Base-by-base conservation (phyloP, 2,113 vertebrate species). In the Centropus bengalensis region DNA sequence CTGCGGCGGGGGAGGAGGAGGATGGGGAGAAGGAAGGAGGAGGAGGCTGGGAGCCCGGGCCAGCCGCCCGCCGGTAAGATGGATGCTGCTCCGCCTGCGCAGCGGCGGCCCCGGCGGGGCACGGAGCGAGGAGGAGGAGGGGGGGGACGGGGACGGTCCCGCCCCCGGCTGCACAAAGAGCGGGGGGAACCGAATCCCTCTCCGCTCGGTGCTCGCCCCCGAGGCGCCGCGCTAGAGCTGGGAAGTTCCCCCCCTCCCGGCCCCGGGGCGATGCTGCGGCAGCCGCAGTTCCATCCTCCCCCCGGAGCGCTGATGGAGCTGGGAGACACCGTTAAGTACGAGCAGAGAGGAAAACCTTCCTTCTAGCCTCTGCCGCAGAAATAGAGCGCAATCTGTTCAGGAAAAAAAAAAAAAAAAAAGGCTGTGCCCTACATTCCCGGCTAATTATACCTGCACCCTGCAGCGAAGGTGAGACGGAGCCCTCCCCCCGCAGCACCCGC, bases 81-180 rank as follows among this genome's bases (percentile, higher is more conserved):
- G 97, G 96, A 97, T 95, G 97, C 97, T 96, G 97, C 98, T 98
- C 97, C 44, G 44, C 44, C 44, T 45, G 44, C 44, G 44, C 44
- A 45, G 44, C 44, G 44, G 44, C 44, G 44, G 44, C 44, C 44
- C 44, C 44, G 44, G 44, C 44, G 44, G 44, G 19, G 44, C 44
- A 36, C 36, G 36, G 36, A 36, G 36, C 36, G 36, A 36, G 36
- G 36, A 36, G 36, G 36, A 36, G 36, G 44, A 45, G 44, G 44
- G 16, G 44, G 44, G 44, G 36, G 36, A 36, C 36, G 36, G 44
- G 44, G 44, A 45, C 44, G 44, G 44, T 45, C 44, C 44, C 44
- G 44, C 44, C 44, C 44, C 44, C 44, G 44, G 44, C 44, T 45
- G 44, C 44, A 45, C 44, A 45, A 45, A 45, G 44, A 45, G 44